These are phyloP conservation scores for Sebastes trivittatus DNA, from an alignment of 2,797 vertebrate genomes.

Conservation along the genomic window DNA sequence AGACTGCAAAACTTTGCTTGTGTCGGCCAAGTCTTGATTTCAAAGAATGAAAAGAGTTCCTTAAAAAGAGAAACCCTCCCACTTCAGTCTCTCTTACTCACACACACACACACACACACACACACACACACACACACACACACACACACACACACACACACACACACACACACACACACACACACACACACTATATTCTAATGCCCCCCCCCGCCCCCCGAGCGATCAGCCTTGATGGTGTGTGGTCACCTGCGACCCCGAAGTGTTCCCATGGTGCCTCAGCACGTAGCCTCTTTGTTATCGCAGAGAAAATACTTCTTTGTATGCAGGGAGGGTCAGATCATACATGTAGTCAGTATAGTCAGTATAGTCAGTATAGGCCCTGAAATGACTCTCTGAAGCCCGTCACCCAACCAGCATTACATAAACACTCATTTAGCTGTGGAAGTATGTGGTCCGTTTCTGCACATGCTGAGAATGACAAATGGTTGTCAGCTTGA, in stretches of 20 bases:
- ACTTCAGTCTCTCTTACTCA: constrained; percentile 4
- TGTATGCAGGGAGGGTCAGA: constrained; percentile 53
- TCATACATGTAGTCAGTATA: not conserved
- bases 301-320: constrained; percentile 52
- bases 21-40: constrained; percentile 73
- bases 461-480: constrained; percentile 36
- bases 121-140: too few species aligned
- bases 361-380: too few species aligned
- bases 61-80: constrained; percentile 64
- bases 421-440: not conserved
- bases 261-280: constrained; percentile 67
- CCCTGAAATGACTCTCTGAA: not conserved
- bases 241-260: constrained; percentile 65
- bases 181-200: not conserved
- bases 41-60: constrained; percentile 76
- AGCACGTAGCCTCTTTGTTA: constrained; percentile 72
- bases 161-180: too few species aligned
- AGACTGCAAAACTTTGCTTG: constrained; percentile 42
- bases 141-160: not conserved
- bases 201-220: not conserved
- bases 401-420: not conserved
- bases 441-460: not conserved
- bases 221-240: constrained; percentile 30
- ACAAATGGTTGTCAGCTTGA: constrained; percentile 48
- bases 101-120: too few species aligned